Conservation (phyloP, 1,140 invertebrate species). For the Belonocnema kinseyi region DNA sequence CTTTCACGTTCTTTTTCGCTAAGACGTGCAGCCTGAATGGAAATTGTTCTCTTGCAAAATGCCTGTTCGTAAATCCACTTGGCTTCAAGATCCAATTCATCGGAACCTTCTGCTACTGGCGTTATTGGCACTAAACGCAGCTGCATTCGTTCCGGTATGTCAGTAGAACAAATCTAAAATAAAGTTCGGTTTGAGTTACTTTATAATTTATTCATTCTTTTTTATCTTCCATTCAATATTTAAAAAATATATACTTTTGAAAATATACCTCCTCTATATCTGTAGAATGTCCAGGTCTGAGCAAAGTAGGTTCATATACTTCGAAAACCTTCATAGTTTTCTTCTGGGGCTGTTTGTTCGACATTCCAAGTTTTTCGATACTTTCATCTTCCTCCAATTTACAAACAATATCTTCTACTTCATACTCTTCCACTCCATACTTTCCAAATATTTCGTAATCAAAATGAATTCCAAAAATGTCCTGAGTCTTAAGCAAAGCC, state of each 20-base stretch:
- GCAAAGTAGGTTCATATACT: slow-evolving; percentile 97
- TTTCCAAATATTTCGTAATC: slow-evolving; percentile 97
- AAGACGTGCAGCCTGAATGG: slow-evolving; percentile 81
- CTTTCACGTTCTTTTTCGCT: slow-evolving; percentile 65
- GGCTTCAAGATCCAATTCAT: slow-evolving; percentile 95
- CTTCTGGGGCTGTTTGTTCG: slow-evolving; percentile 86
- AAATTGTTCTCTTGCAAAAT: slow-evolving; percentile 89
- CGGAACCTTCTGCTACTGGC: slow-evolving; percentile 86
- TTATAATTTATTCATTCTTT: neutral
- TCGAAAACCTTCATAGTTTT: slow-evolving; percentile 91
- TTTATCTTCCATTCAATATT: neutral
- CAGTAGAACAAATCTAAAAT: slow-evolving; percentile 86
- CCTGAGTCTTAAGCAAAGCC: slow-evolving; percentile 93
- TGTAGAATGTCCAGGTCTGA: slow-evolving; percentile 96
- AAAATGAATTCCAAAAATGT: slow-evolving; percentile 99
- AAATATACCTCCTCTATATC: slow-evolving; percentile 88
- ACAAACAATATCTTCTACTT: slow-evolving; percentile 85
- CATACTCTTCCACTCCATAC: slow-evolving; percentile 89
- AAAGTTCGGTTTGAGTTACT: neutral
- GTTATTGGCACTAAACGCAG: slow-evolving; percentile 91
- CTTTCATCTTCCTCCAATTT: slow-evolving; percentile 85
- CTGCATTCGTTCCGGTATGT: slow-evolving; percentile 95
- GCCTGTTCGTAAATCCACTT: slow-evolving; percentile 98
- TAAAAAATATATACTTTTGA: slow-evolving; percentile 27
- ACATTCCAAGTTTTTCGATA: slow-evolving; percentile 75